Evolutionary conservation across 64 coral and sea anemone species (phyloP).

Genomic region (Hydrozoanthus tunicans): DNA sequence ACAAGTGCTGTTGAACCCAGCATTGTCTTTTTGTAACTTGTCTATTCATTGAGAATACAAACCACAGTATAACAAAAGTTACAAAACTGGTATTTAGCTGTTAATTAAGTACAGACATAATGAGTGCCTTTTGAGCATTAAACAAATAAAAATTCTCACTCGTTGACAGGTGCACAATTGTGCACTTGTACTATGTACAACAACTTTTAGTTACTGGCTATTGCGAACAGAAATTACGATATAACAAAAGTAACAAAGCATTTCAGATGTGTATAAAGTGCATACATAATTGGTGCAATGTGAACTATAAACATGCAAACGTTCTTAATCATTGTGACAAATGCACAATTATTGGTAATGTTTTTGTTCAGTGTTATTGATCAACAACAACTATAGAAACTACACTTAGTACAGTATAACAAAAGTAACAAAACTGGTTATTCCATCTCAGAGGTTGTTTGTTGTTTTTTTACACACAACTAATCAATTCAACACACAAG

Average conservation of each 20-base stretch:
- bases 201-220: neutral
- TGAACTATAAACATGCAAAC: no score
- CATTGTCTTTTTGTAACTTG: neutral
- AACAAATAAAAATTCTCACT: neutral
- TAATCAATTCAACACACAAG: neutral
- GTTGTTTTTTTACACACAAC: neutral
- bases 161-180: neutral
- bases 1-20: slow-evolving; percentile 1
- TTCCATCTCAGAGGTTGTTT: neutral
- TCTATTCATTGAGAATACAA: neutral
- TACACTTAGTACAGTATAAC: neutral
- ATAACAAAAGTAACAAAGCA: neutral
- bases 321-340: no score
- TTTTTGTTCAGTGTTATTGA: no score
- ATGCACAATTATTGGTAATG: no score
- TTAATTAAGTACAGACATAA: neutral
- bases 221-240: neutral
- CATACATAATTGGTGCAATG: no score
- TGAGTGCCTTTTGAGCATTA: neutral
- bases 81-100: neutral
- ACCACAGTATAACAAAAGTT: slow-evolving; percentile 17
- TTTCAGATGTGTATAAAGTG: neutral
- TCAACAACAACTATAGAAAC: no score
- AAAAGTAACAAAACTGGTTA: neutral
- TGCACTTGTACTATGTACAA: neutral